Base-by-base conservation (phyloP, 2,113 vertebrate genomes). In the Phaethornis superciliosus region DNA sequence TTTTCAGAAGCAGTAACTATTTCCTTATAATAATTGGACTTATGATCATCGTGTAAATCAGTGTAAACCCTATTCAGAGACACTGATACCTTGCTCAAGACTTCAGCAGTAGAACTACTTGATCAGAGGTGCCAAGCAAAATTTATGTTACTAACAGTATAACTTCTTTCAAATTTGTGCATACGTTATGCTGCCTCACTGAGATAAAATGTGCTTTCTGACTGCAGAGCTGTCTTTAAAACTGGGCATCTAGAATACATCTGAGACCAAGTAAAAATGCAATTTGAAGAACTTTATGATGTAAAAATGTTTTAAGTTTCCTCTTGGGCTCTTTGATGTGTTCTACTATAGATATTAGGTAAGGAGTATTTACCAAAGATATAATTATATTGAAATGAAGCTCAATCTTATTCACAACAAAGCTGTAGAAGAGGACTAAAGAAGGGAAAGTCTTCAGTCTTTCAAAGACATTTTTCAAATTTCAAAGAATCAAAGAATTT, bases 1-100 rank as follows among this genome's bases (percentile, higher is more conserved):
- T 92, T 90, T 92, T 62, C 40, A 52, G 64, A 93, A 96, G 90
- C 11, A 94, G 77, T 56, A 96, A 86, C 5, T 89, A 88, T 91
- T 93, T 95, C 81, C 72, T 92, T 93, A 44, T 71, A 87, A 88
- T 90, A 92, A 93, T 24, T 40, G 5, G 49, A 90, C 65, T 55
- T 52, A 21, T 23, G 60, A 88, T 68, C 79, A 68, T 42, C 32
- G 24, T 86, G 37, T 91, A 86, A 71, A 88, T 83, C 59, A n/a
- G 9, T 1, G 4, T 32, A 67, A 67, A 86, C 5, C 60, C 44
- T 47, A 26, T 74, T 85, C 47, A 75, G 68, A 94, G 63, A 69
- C 52, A 65, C 6, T 78, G 65, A 77, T 28, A 74, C 26, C 20
- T 64, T 10, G 5, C 32, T 62, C 26, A 65, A 30, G 26, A 67